Evolutionary conservation across 2,113 vertebrate genomes (phyloP), one percentile per base, ranked within the genome.

Genomic region (Corvus cornix): DNA sequence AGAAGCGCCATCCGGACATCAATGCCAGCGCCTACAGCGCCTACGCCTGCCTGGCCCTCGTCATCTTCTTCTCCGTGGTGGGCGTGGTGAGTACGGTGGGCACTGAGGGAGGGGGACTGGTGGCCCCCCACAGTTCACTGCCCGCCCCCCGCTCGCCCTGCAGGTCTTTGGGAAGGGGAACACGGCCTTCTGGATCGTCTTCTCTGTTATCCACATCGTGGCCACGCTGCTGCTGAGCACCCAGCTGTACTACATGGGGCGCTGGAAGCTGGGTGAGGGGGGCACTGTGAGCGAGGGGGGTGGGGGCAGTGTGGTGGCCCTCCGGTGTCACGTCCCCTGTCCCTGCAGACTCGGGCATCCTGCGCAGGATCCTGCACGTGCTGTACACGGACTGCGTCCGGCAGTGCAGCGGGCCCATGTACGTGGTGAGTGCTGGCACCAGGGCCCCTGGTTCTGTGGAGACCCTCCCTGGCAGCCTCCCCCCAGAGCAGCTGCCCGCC

Each of bases 221-320:
- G 98, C 99, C 94, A 99, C 99, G 0, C 92, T 99, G 86, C 98
- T 99, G 66, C 99, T 99, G 91, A 99, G 99, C 98, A 99, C 98
- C 2, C 99, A 99, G 97, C 99, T 99, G 21, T 99, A 99, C 95
- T 99, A 99, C 98, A 99, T 99, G 99, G 99, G 99, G 63, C 98
- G 99, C 88, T 99, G 99, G 99, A 99, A 98, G 95, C 97, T 99
- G 79, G 97, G 98, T 99, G 91, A 97, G 98, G 21, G 1, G 28
- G 37, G 24, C 31, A 3, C 28, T 0, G 6, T 1, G 7, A 10
- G 48, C 1, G 1, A 35, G 48, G 30, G 0, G 39, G 48, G 21
- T 2, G 46, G 41, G 51, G 30, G 20, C 21, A 2, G 10, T 1
- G 7, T 1, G 3, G 49, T 3, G 31, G 43, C 11, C 33, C 20